Conservation (phyloP, 2,888 invertebrate genomes). For the Chymomyza procnemis region DNA sequence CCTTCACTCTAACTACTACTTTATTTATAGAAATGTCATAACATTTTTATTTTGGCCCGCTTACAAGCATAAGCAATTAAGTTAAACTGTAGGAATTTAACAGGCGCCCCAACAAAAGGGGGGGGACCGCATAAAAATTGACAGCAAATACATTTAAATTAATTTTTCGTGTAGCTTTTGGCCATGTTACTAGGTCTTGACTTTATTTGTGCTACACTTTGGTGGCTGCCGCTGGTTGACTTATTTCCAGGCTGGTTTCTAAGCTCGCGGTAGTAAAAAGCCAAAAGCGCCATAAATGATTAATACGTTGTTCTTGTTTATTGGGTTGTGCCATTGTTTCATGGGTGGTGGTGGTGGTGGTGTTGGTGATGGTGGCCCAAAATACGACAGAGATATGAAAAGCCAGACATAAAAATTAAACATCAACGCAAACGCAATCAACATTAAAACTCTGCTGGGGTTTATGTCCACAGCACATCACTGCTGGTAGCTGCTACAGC, state of each 20-base stretch:
- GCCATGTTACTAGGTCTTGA: not conserved
- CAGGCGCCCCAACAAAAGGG: not conserved
- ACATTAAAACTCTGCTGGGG: constrained; percentile 61
- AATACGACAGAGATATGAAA: constrained; percentile 10
- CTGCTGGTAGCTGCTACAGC: not conserved
- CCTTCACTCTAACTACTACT: no score
- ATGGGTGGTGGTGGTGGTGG: not conserved
- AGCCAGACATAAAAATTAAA: constrained; percentile 61
- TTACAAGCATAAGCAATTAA: constrained; percentile 59
- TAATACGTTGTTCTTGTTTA: constrained; percentile 33
- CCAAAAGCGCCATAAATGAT: constrained; percentile 51
- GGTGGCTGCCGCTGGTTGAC: not conserved
- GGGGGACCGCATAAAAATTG: constrained; percentile 51
- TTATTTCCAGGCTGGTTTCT: not conserved
- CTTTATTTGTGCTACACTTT: not conserved
- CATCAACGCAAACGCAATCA: constrained; percentile 67
- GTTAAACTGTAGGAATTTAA: constrained; percentile 59
- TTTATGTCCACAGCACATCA: constrained; percentile 43
- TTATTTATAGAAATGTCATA: constrained; percentile 17
- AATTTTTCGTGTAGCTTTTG: constrained; percentile 36
- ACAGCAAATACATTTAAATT: constrained; percentile 62
- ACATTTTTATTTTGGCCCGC: constrained; percentile 8
- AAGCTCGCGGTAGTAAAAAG: constrained; percentile 30
- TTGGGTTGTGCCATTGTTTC: constrained; percentile 7
- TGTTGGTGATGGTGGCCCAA: not conserved